Percentiles rank a stretch among this genome's conserved stretches.
phyloP scores from a whole-genome alignment of 2,888 invertebrate species.

The Athalia cordata region DNA sequence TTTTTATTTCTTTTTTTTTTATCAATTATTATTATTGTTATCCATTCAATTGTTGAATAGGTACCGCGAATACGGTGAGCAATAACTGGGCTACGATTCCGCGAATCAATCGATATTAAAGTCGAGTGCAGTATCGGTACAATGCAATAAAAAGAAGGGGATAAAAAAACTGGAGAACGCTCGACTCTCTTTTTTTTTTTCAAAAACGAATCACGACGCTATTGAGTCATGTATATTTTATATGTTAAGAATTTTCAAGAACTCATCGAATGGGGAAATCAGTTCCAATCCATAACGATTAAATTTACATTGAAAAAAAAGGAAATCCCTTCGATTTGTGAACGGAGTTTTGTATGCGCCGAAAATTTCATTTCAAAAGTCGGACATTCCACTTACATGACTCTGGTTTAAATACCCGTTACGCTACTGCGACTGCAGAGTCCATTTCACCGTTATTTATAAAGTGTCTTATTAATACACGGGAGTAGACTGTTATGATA shows the following conservation, averaged over 20 bases:
- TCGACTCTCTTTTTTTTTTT: too few relatives aligned
- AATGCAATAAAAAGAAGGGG: too few relatives aligned
- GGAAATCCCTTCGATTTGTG: not conserved
- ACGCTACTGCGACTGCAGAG: not conserved
- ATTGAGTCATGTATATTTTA: too few relatives aligned
- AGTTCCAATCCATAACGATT: not conserved
- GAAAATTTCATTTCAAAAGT: not conserved
- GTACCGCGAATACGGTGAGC: too few relatives aligned
- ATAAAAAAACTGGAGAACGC: too few relatives aligned
- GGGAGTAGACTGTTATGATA: not conserved
- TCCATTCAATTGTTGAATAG: too few relatives aligned
- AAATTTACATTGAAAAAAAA: not conserved
- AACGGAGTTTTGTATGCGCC: not conserved
- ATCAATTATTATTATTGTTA: too few relatives aligned
- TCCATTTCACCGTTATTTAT: slow-evolving; percentile 32
- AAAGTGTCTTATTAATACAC: not conserved
- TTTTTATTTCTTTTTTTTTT: too few relatives aligned
- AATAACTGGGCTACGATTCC: too few relatives aligned
- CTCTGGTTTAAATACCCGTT: not conserved
- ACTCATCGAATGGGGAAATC: not conserved
- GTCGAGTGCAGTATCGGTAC: too few relatives aligned
- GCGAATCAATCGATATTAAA: too few relatives aligned
- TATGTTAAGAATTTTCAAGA: not conserved
- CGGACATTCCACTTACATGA: slow-evolving; percentile 14
- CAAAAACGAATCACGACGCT: too few relatives aligned